Evolutionary conservation across 23 tunicate species (phyloP).

Genomic region (Phallusia fumigata): DNA sequence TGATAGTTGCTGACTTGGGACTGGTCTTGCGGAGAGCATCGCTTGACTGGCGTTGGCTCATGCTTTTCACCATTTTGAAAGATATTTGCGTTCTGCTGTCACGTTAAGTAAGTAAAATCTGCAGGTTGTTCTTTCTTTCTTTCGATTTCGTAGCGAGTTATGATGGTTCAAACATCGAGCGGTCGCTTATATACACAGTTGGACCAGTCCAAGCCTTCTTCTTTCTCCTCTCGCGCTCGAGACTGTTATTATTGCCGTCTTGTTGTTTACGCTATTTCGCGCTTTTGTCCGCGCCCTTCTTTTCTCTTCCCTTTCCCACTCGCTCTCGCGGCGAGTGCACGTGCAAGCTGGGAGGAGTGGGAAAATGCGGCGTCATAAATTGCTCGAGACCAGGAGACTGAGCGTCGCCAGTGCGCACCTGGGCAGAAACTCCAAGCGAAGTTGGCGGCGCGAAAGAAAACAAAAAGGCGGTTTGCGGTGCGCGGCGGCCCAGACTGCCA

Average conservation of each 20-base stretch:
- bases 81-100: neutral
- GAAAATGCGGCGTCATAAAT: neutral
- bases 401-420: slow-evolving; percentile 51
- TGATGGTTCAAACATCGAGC: neutral
- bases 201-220: neutral
- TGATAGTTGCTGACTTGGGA: neutral
- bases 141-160: neutral
- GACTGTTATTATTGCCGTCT: neutral
- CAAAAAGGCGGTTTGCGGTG: slow-evolving; percentile 26
- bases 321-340: slow-evolving; percentile 9
- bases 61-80: slow-evolving; percentile 9
- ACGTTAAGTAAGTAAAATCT: neutral
- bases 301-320: neutral
- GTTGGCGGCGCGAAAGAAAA: slow-evolving; percentile 18
- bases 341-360: neutral
- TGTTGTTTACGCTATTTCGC: slow-evolving; percentile 16
- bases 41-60: neutral
- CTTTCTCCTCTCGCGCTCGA: neutral
- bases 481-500: slow-evolving; percentile 52
- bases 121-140: too few relatives aligned
- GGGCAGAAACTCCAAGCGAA: neutral
- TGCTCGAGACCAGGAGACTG: slow-evolving; percentile 31
- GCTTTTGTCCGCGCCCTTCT: slow-evolving; percentile 1
- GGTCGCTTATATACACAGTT: neutral
- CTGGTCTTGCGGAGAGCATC: slow-evolving; percentile 7